Conservation (phyloP, 2,888 invertebrate species). For the Dyspetes luteomarginatus region DNA sequence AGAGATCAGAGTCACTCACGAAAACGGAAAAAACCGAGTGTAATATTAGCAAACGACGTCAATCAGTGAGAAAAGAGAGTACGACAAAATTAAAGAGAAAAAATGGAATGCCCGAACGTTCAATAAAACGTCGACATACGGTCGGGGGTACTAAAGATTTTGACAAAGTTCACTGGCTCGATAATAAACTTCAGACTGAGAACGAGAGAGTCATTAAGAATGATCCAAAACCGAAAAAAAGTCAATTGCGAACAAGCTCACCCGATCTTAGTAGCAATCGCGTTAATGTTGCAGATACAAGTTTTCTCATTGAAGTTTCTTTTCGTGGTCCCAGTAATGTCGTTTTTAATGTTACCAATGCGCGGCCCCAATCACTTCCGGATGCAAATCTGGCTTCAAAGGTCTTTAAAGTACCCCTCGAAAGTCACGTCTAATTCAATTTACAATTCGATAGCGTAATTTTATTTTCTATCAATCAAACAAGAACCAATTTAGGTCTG, state of each 20-base stretch:
- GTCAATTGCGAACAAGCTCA: conserved; percentile 86
- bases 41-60: conserved; percentile 90
- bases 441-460: too few species aligned
- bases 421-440: conserved; percentile 86
- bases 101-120: conserved; percentile 91
- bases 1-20: conserved; percentile 87
- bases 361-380: conserved; percentile 85
- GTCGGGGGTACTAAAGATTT: conserved; percentile 97
- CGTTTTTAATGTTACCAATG: conserved; percentile 84
- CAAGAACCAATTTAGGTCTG: not conserved
- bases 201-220: conserved; percentile 83
- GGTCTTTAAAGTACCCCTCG: conserved; percentile 85
- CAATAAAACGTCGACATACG: conserved; percentile 95
- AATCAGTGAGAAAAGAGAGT: conserved; percentile 84
- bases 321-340: conserved; percentile 84
- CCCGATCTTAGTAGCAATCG: conserved; percentile 85
- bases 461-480: not conserved
- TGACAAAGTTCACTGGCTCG: conserved; percentile 86
- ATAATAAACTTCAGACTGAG: conserved; percentile 85
- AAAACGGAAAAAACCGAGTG: conserved; percentile 92
- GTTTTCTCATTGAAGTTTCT: conserved; percentile 85
- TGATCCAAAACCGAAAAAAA: conserved; percentile 85
- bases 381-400: conserved; percentile 83
- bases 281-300: conserved; percentile 78
- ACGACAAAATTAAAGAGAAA: conserved; percentile 89